These are phyloP conservation scores for Muntiacus muntjak DNA, from an alignment of 2,113 vertebrate species.

Conservation along the genomic window DNA sequence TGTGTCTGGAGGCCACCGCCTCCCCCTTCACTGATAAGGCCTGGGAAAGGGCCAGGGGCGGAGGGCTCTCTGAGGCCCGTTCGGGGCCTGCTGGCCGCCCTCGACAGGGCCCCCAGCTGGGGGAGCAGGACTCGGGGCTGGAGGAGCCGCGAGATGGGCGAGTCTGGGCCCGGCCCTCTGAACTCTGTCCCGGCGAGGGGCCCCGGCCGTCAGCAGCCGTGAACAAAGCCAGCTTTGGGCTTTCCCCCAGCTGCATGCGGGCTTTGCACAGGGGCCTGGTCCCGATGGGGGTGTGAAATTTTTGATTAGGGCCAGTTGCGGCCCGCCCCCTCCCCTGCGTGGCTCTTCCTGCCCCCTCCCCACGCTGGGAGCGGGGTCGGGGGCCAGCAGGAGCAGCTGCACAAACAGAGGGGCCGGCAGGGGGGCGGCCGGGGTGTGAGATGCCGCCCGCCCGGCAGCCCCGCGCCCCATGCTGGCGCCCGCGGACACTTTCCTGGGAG, in stretches of 20 bases:
- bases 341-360: not conserved
- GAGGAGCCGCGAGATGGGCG: rapidly evolving
- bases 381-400: conserved; percentile 42
- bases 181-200: not conserved
- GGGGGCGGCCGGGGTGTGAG: not conserved
- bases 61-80: not conserved
- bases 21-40: not conserved
- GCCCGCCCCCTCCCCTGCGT: not conserved
- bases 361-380: not conserved
- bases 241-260: not conserved
- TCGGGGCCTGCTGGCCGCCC: not conserved
- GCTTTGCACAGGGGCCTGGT: not conserved
- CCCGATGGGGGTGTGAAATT: not conserved
- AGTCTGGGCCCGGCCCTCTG: not conserved
- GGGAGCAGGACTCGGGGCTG: not conserved
- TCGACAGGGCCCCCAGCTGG: not conserved
- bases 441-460: not conserved
- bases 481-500: not conserved
- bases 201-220: not conserved
- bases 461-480: rapidly evolving
- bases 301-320: not conserved
- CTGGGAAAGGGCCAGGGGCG: not conserved
- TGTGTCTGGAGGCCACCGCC: not conserved
- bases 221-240: conserved; percentile 20
- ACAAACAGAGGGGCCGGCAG: not conserved